These are phyloP conservation scores for Parambassis ranga DNA, from an alignment of 2,797 vertebrate species.

Conservation along the genomic window DNA sequence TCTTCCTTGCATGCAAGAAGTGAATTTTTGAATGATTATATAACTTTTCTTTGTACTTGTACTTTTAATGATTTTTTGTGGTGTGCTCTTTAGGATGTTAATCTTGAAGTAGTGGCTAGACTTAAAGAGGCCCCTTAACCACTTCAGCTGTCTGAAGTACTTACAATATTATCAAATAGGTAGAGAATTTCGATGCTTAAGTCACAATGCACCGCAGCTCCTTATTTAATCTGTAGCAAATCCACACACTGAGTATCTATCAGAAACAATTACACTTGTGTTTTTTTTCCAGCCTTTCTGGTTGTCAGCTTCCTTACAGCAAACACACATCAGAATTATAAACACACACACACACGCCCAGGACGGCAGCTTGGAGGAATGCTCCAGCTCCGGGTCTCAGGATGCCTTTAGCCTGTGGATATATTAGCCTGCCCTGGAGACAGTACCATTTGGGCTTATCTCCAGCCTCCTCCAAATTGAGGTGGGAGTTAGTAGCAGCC, in stretches of 20 bases:
- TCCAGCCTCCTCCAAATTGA: constrained; percentile 75
- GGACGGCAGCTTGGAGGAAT: constrained; percentile 9
- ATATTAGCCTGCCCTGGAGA: constrained; percentile 63
- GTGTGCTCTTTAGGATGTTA: too few species aligned
- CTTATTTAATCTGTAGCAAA: neutral
- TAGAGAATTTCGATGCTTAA: neutral
- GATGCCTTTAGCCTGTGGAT: constrained; percentile 60
- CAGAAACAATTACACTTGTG: neutral
- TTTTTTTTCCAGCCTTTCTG: neutral
- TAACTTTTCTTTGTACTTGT: too few species aligned
- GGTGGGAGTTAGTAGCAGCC: constrained; percentile 72
- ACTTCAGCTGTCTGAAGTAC: neutral
- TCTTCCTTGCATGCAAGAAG: too few species aligned
- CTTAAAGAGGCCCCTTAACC: neutral
- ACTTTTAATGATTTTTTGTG: neutral
- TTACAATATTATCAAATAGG: neutral
- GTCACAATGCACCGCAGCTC: neutral
- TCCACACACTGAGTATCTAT: neutral
- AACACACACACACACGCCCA: neutral
- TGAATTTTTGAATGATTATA: too few species aligned
- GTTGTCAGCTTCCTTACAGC: neutral
- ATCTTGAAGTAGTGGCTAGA: neutral
- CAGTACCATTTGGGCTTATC: constrained; percentile 51
- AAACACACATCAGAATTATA: neutral
- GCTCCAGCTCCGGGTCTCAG: constrained; percentile 7